Percentiles rank a stretch among this genome's conserved stretches.
Conservation (phyloP, 1,140 invertebrate species). For the Neoseiulus cucumeris region DNA sequence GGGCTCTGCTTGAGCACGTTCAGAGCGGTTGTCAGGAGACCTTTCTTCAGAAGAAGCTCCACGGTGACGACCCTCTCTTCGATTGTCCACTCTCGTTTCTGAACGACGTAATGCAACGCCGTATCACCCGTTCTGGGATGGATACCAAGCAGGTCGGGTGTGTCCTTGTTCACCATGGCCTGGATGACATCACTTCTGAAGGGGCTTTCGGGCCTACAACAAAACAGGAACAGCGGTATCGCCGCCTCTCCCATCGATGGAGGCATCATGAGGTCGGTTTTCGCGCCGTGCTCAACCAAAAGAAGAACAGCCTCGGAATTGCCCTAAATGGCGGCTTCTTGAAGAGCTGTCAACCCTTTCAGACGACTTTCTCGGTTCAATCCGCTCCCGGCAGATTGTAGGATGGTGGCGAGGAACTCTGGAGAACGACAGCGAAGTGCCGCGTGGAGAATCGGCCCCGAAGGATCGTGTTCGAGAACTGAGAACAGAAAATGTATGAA, state of each 20-base stretch:
- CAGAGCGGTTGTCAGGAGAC: slow-evolving; percentile 22
- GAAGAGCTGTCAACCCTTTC: not conserved
- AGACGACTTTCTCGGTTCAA: not conserved
- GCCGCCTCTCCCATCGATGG: not conserved
- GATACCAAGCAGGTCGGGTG: slow-evolving; percentile 19
- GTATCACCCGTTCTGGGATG: slow-evolving; percentile 21
- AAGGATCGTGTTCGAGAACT: not conserved
- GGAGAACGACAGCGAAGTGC: not conserved
- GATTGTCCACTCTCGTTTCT: not conserved
- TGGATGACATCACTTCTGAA: not conserved
- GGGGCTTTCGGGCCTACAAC: not conserved
- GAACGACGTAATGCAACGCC: slow-evolving; percentile 23
- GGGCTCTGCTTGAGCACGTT: slow-evolving; percentile 25
- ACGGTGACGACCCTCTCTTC: slow-evolving; percentile 6
- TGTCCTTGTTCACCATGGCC: slow-evolving; percentile 17
- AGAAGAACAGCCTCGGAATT: not conserved
- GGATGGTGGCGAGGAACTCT: not conserved
- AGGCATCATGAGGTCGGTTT: not conserved
- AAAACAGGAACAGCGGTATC: not conserved
- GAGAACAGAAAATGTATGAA: not conserved
- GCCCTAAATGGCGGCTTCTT: not conserved
- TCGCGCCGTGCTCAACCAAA: not conserved
- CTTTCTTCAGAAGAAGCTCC: slow-evolving; percentile 21
- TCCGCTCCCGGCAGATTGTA: not conserved
- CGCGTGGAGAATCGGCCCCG: not conserved